Percentiles rank a stretch among this genome's conserved stretches.
These are phyloP conservation scores for Piliocolobus tephrosceles DNA, from an alignment of 2,113 vertebrate species.

Conservation along the genomic window DNA sequence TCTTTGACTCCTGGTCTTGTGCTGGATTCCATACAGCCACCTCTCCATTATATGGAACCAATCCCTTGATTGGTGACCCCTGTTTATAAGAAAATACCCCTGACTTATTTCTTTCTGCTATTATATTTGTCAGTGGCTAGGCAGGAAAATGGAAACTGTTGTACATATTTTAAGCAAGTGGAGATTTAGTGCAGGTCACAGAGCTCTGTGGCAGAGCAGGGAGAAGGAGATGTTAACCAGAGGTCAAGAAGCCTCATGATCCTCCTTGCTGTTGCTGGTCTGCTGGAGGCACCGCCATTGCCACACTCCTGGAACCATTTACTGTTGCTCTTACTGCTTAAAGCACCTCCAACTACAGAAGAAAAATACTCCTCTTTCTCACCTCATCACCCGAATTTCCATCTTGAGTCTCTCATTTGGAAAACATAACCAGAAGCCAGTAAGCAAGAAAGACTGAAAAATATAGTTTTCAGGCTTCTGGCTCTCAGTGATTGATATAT, in stretches of 20 bases:
- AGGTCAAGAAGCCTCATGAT: background rate
- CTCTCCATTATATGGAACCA: background rate
- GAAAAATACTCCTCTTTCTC: background rate
- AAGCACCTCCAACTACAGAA: background rate
- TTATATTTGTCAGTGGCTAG: background rate
- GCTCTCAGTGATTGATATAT: background rate
- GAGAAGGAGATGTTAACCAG: background rate
- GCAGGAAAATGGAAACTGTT: background rate
- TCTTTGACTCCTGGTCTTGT: background rate
- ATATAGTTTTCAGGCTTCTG: background rate
- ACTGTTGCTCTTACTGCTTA: background rate
- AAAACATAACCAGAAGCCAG: background rate
- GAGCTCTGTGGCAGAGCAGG: background rate
- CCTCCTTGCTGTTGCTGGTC: background rate
- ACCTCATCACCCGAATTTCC: background rate
- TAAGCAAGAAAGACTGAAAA: background rate
- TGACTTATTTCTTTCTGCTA: background rate
- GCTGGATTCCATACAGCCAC: background rate
- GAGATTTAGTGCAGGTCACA: background rate
- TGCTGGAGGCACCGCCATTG: fast-evolving
- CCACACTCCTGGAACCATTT: background rate
- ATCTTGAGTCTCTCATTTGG: background rate
- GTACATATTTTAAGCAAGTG: background rate
- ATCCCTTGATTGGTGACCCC: background rate
- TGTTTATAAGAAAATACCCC: background rate